phyloP scores from a whole-genome alignment of 2,888 invertebrate species.

The Baronia brevicornis region DNA sequence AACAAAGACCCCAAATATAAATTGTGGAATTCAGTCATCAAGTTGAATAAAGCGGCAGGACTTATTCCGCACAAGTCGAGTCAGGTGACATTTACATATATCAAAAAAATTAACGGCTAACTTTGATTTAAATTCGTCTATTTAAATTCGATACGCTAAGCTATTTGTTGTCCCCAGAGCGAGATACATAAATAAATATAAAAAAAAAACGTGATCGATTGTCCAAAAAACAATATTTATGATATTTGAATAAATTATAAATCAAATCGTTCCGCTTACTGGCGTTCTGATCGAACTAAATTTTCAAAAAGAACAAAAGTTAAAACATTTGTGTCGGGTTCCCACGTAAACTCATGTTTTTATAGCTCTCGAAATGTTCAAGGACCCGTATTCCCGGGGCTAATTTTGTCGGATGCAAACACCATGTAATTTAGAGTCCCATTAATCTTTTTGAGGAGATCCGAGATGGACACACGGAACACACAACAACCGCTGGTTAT shows the following conservation, averaged over 20 bases:
- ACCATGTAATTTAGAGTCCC: slow-evolving; percentile 61
- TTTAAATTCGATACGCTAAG: too few species aligned
- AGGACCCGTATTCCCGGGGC: slow-evolving; percentile 37
- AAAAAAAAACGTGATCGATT: too few species aligned
- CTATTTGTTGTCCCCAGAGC: too few species aligned
- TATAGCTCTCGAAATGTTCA: slow-evolving; percentile 40
- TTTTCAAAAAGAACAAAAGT: slow-evolving; percentile 32
- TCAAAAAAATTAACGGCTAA: too few species aligned
- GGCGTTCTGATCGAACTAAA: slow-evolving; percentile 25
- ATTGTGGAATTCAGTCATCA: too few species aligned
- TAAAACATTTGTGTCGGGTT: slow-evolving; percentile 45
- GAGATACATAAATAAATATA: too few species aligned
- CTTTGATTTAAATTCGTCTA: too few species aligned
- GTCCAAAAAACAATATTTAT: slow-evolving; percentile 21
- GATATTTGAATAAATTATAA: slow-evolving; percentile 21
- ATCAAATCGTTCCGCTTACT: slow-evolving; percentile 44
- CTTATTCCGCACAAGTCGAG: too few species aligned
- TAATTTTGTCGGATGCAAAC: slow-evolving; percentile 51
- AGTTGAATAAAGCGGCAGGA: too few species aligned
- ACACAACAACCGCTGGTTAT: slow-evolving; percentile 9
- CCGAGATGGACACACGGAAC: slow-evolving; percentile 51
- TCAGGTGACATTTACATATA: too few species aligned
- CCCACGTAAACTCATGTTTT: slow-evolving; percentile 53
- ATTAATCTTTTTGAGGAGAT: slow-evolving; percentile 54
- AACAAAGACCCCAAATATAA: too few species aligned